Evolutionary conservation across 2,888 invertebrate species (phyloP), one percentile per base, ranked within the genome.

Genomic region (Axea sp.): DNA sequence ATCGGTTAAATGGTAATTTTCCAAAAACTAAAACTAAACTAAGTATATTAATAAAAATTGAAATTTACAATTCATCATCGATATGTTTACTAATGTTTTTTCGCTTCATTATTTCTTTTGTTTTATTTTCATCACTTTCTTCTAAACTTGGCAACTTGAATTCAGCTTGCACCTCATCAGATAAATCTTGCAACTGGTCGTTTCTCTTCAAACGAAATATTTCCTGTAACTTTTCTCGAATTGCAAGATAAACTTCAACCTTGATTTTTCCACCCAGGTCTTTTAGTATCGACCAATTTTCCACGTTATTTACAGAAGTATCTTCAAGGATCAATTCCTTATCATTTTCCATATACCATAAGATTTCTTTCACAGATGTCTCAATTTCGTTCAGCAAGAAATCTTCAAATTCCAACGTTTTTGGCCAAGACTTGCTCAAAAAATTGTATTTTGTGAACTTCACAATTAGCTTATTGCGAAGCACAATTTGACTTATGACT

Each of bases 341-440:
- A 1, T 17, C 11, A 2, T 28, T 17, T 14, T 35, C 12, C 11
- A 45, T 17, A 7, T 47, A 28, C 11, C 9, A 3, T 9, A 33
- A 26, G 8, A 55, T 49, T 7, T 62, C 37, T n/a, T 73, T 71
- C 11, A 62, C 59, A 14, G 67, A 71, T 47, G 77, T 78, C 31
- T 77, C 77, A 15, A 81, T 71, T 67, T 82, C 76, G 3, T 55
- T 73, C 22, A 80, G 39, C 55, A 81, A 55, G 26, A 78, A 77
- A 12, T 78, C 65, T 49, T 81, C 78, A 15, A 79, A 77, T 24
- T 81, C 72, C 6, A 55, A 6, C 1, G 41, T 65, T 8, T 55
- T 35, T 11, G 45, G 65, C 55, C 45, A 47, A 1, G 41, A 35
- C 6, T 51, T 64, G 1, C 17, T 33, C 0, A 1, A 14, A 3